Conservation (phyloP, 2,113 vertebrate genomes). For the Propithecus coquereli region DNA sequence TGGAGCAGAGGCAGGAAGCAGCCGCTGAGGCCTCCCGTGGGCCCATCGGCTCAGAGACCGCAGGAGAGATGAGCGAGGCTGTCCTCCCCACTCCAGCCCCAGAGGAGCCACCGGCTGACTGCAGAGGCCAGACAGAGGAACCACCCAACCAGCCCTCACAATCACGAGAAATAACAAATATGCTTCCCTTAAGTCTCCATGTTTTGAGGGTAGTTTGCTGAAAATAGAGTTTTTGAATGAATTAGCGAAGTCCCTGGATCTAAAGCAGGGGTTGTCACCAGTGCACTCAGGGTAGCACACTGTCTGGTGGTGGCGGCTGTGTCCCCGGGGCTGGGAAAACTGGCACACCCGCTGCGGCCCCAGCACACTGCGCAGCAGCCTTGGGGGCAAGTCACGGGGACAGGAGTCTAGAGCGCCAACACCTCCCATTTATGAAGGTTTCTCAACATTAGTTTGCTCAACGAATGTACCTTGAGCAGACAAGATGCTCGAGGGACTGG, state of each 20-base stretch:
- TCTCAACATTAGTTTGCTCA: neutral
- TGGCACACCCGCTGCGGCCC: rapidly evolving
- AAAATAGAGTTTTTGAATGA: neutral
- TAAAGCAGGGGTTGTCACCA: too few species aligned
- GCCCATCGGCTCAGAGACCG: neutral
- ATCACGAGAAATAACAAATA: neutral
- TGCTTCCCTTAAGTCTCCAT: neutral
- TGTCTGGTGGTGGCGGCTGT: neutral
- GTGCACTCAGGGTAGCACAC: rapidly evolving
- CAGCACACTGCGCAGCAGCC: neutral
- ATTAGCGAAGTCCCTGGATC: neutral
- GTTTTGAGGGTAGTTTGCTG: neutral
- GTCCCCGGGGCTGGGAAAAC: neutral
- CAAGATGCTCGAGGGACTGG: neutral
- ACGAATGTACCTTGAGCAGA: neutral
- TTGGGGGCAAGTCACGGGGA: neutral
- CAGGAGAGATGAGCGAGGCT: neutral
- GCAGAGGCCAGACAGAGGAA: neutral
- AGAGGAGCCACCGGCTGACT: neutral
- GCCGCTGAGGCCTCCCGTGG: neutral
- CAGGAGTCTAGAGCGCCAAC: neutral
- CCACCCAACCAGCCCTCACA: neutral
- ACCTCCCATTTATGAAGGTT: neutral
- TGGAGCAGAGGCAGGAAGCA: neutral
- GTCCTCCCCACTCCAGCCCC: neutral